Evolutionary conservation across 2,888 invertebrate genomes (phyloP), one percentile per base, ranked within the genome.

Genomic region (Latheticus oryzae): DNA sequence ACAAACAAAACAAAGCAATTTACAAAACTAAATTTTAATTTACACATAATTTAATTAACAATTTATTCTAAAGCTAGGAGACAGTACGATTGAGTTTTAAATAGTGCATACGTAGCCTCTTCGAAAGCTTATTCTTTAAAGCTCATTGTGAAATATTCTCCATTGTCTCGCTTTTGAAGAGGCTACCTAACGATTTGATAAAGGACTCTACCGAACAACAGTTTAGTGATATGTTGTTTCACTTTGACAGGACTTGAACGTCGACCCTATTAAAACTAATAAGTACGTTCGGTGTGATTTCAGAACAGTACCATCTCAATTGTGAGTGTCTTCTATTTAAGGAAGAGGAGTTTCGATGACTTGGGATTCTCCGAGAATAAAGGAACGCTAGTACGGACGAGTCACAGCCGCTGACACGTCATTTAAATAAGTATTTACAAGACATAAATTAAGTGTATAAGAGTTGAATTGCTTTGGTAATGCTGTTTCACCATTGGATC

Each of bases 361-460:
- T 38, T 21, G 21, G 7, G 5, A 38, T 21, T 19, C 23, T 21
- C 9, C 5, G 21, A 38, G n/a, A n/a, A n/a, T n/a, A n/a, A n/a
- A n/a, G n/a, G n/a, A n/a, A n/a, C n/a, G n/a, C n/a, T n/a, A n/a
- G n/a, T n/a, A n/a, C n/a, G n/a, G n/a, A n/a, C n/a, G n/a, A n/a
- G n/a, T n/a, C n/a, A n/a, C n/a, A n/a, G n/a, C n/a, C n/a, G n/a
- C 69, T 65, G 67, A 68, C 68, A 64, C 64, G 61, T 62, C 60
- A 61, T 65, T 66, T 67, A 66, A 64, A 65, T 62, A 62, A 56
- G 52, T 54, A 57, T 60, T 58, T 53, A 63, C 58, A 59, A n/a
- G 43, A 52, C 28, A 63, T 57, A 55, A 53, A 61, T 51, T 45
- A 58, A 52, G 55, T 24, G 33, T 43, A 28, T 50, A 51, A 50